Conservation (phyloP, 92 coral and sea anemone species). For the Zoanthus gigantus region DNA sequence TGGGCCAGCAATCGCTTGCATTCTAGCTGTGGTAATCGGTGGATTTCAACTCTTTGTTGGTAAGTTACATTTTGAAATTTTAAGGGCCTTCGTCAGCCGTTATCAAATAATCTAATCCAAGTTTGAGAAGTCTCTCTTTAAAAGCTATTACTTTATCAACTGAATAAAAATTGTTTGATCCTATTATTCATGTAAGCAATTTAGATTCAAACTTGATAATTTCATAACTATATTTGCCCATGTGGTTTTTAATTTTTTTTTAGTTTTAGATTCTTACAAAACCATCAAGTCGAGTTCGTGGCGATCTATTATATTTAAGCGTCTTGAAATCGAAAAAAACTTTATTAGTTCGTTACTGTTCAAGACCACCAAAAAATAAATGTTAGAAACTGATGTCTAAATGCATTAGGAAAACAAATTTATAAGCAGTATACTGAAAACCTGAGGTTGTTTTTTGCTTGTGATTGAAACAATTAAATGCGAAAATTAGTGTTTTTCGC, state of each 20-base stretch:
- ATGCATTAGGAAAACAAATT: not conserved
- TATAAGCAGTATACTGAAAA: not conserved
- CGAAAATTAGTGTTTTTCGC: not conserved
- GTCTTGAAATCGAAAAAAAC: not conserved
- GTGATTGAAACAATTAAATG: not conserved
- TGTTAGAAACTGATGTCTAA: not conserved
- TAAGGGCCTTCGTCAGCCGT: not conserved
- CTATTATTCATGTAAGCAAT: not conserved
- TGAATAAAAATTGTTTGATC: constrained; percentile 23
- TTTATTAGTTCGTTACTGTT: not conserved
- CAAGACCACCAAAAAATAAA: not conserved
- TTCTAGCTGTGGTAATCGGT: constrained; percentile 75
- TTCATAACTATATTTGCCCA: not conserved
- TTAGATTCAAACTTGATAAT: not conserved
- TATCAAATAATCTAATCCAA: not conserved
- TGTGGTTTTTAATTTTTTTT: not conserved
- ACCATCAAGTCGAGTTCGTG: not conserved
- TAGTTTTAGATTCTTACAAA: not conserved
- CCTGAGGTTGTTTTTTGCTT: not conserved
- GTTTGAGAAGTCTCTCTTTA: not conserved
- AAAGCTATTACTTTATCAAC: constrained; percentile 1
- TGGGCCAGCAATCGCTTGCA: constrained; percentile 87
- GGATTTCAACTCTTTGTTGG: constrained; percentile 82
- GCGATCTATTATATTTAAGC: not conserved
- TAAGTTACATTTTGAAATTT: constrained; percentile 48